A percentile compares a stretch with the other conserved stretches of the same genome.
Conservation (phyloP, 2,113 vertebrate genomes). For the Cottus gobio region DNA sequence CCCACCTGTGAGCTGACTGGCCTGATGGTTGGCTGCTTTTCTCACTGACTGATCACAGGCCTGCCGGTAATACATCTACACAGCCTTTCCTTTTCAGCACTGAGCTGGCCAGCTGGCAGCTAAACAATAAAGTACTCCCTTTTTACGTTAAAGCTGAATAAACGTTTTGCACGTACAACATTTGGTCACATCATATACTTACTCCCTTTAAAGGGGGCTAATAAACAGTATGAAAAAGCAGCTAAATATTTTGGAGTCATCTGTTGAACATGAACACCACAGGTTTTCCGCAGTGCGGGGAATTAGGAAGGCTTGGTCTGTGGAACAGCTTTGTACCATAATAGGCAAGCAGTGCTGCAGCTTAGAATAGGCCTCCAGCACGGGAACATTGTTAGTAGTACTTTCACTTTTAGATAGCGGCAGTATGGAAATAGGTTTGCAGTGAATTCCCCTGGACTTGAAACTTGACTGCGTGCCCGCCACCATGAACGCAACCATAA, state of each 20-base stretch:
- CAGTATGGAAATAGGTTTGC: slow-evolving; percentile 65
- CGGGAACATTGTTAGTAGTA: slow-evolving; percentile 24
- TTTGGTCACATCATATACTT: background rate
- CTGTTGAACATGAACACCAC: background rate
- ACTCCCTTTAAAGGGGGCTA: background rate
- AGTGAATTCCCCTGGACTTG: slow-evolving; percentile 75
- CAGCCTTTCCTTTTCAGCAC: slow-evolving; percentile 19
- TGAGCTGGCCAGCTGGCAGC: slow-evolving; percentile 14
- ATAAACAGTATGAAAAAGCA: background rate
- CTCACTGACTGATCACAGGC: slow-evolving; percentile 34
- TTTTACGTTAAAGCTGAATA: background rate
- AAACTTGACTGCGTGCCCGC: slow-evolving; percentile 29
- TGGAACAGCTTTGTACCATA: slow-evolving; percentile 19
- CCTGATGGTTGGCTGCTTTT: slow-evolving; percentile 39
- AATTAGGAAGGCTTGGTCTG: background rate
- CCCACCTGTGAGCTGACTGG: slow-evolving; percentile 29
- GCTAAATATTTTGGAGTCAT: background rate
- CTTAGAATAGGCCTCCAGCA: slow-evolving; percentile 29
- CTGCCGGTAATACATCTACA: slow-evolving; percentile 34
- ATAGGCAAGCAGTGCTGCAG: slow-evolving; percentile 24
- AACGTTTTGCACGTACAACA: background rate
- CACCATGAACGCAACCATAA: background rate
- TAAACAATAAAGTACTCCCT: background rate
- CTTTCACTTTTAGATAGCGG: slow-evolving; percentile 68
- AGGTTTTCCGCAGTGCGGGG: background rate